Percentiles rank a stretch among this genome's conserved stretches.
phyloP scores from a whole-genome alignment of 2,113 vertebrate species.

The Odontophorus gujanensis region DNA sequence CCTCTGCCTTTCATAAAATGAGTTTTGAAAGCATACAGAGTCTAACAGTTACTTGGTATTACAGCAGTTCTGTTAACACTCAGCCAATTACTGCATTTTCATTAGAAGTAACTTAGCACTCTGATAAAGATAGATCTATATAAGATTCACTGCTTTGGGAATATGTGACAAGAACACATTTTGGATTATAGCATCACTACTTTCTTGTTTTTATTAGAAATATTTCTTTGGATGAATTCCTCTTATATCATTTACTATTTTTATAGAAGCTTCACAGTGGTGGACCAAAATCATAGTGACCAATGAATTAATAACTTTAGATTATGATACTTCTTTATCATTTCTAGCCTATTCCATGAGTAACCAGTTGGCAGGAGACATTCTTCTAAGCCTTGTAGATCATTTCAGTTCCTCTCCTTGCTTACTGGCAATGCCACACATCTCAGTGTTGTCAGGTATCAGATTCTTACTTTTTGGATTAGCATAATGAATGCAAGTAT shows the following conservation, averaged over 20 bases:
- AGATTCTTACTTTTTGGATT: background rate
- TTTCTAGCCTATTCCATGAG: background rate
- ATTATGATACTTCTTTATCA: background rate
- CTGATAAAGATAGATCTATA: background rate
- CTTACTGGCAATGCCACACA: background rate
- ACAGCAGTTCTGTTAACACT: background rate
- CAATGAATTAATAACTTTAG: background rate
- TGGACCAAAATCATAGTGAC: background rate
- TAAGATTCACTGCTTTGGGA: background rate
- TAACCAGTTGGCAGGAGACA: background rate
- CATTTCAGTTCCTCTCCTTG: background rate
- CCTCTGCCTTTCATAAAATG: background rate
- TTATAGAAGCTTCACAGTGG: background rate
- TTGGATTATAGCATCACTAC: background rate
- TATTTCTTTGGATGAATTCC: background rate
- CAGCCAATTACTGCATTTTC: background rate
- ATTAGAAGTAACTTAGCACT: background rate
- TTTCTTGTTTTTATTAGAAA: background rate
- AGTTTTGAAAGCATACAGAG: background rate
- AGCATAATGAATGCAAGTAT: background rate
- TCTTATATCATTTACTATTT: background rate
- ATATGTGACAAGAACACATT: background rate
- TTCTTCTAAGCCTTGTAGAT: background rate
- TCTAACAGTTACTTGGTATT: background rate
- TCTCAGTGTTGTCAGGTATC: background rate